Conservation (phyloP, 2,888 invertebrate genomes). For the Caenorhabditis becei region DNA sequence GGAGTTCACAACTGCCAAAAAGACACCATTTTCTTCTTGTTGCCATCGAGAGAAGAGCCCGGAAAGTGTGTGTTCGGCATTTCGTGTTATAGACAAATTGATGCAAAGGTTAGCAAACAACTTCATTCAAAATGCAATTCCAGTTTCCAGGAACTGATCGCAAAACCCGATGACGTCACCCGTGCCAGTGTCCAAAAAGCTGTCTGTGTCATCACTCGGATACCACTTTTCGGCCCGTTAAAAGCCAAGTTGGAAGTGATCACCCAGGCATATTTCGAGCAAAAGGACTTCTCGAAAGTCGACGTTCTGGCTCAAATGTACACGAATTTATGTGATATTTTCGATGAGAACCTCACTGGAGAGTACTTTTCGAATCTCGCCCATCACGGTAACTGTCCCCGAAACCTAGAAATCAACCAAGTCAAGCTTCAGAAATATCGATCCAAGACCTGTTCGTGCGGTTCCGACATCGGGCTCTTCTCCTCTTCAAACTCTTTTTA, state of each 20-base stretch:
- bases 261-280: constrained; percentile 96
- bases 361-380: constrained; percentile 53
- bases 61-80: constrained; percentile 93
- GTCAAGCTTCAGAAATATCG: constrained; percentile 87
- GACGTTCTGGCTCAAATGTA: constrained; percentile 90
- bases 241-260: constrained; percentile 95
- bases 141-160: constrained; percentile 90
- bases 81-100: constrained; percentile 97
- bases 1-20: constrained; percentile 92
- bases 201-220: constrained; percentile 89
- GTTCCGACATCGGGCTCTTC: constrained; percentile 93
- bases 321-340: constrained; percentile 92
- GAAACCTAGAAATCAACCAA: not conserved
- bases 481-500: constrained; percentile 93
- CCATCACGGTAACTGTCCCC: constrained; percentile 39
- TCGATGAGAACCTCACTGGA: constrained; percentile 81
- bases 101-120: constrained; percentile 85
- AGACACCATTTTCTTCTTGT: constrained; percentile 95
- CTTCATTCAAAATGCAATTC: too few species aligned
- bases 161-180: constrained; percentile 95
- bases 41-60: constrained; percentile 91
- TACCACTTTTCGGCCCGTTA: constrained; percentile 93
- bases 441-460: constrained; percentile 89
- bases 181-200: constrained; percentile 98
- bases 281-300: constrained; percentile 84